A percentile compares a stretch with the other conserved stretches of the same genome.
Evolutionary conservation across 35 echinoderm and acorn worm genomes (phyloP).

Genomic region (Holothuria glaberrima): DNA sequence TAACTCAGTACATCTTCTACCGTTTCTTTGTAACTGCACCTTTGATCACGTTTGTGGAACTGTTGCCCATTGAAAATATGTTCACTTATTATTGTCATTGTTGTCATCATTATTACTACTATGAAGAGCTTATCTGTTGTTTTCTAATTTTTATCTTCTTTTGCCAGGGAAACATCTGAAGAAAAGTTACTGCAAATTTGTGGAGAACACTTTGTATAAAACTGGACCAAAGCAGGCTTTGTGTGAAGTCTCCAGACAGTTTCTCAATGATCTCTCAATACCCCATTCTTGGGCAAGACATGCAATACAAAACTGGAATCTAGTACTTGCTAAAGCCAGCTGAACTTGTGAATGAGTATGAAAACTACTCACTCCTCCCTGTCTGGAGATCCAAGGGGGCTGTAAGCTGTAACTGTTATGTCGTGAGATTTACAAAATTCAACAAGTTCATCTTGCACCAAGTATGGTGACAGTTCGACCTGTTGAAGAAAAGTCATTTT

Average conservation of each 20-base stretch:
- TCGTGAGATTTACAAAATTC: slow-evolving; percentile 75
- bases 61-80: too few species aligned
- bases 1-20: too few species aligned
- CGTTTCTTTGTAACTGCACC: too few species aligned
- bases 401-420: slow-evolving; percentile 91
- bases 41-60: too few species aligned
- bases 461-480: slow-evolving; percentile 83
- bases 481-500: not conserved
- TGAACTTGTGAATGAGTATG: not conserved
- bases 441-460: slow-evolving; percentile 72
- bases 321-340: not conserved
- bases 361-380: slow-evolving; percentile 81
- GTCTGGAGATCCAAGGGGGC: slow-evolving; percentile 84
- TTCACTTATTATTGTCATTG: too few species aligned
- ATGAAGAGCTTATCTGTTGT: too few species aligned
- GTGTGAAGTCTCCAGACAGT: not conserved
- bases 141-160: too few species aligned
- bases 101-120: too few species aligned
- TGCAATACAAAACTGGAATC: not conserved
- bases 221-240: too few species aligned
- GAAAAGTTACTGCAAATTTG: too few species aligned
- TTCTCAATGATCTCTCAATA: not conserved
- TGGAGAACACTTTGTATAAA: too few species aligned
- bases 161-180: too few species aligned
- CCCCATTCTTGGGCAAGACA: not conserved